A percentile compares a stretch with the other conserved stretches of the same genome.
Evolutionary conservation across 2,113 vertebrate species (phyloP).

Genomic region (Chloropsis hardwickii): DNA sequence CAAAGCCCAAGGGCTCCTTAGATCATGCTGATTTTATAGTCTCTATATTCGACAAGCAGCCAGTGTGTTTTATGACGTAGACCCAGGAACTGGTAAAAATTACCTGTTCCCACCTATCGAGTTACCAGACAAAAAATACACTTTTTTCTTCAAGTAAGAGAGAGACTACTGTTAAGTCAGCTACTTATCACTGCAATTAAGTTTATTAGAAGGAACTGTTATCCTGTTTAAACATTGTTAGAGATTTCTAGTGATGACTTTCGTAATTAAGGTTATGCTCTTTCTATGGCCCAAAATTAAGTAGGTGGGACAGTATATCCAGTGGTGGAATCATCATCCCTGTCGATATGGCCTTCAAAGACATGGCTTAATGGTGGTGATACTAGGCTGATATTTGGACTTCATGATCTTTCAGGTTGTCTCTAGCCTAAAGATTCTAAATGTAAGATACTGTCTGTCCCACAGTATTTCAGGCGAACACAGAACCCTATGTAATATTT

Average conservation of each 20-base stretch:
- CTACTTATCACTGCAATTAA: background rate
- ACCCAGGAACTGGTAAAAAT: background rate
- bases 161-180: background rate
- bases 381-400: background rate
- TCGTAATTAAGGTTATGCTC: background rate
- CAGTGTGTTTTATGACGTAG: background rate
- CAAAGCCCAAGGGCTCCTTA: background rate
- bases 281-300: background rate
- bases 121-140: background rate
- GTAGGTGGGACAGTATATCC: background rate
- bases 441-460: background rate
- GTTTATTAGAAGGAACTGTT: background rate
- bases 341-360: background rate
- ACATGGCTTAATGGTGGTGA: background rate
- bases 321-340: background rate
- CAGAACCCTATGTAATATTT: fast-evolving
- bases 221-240: background rate
- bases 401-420: background rate
- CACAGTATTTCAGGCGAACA: background rate
- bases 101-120: background rate
- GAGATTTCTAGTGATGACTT: background rate
- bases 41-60: background rate
- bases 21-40: background rate
- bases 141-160: background rate
- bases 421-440: background rate